Evolutionary conservation across 2,888 invertebrate species (phyloP).

Genomic region (Phrixothrix hirtus): DNA sequence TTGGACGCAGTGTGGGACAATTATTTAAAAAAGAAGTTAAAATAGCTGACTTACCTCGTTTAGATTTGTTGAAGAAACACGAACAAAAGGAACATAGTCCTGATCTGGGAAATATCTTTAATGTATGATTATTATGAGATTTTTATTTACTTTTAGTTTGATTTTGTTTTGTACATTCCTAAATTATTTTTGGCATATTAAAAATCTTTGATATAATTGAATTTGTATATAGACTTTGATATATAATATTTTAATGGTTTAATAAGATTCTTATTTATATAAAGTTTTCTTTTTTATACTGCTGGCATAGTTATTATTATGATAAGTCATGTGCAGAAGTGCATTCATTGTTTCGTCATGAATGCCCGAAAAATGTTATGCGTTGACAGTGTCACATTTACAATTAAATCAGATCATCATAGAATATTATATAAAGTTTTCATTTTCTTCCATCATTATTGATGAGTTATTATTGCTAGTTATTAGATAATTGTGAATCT

Average conservation of each 20-base stretch:
- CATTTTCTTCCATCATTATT: neutral
- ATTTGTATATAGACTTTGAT: constrained; percentile 21
- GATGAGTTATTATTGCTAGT: neutral
- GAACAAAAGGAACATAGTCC: constrained; percentile 48
- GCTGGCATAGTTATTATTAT: no score
- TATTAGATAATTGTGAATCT: neutral
- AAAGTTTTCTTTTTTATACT: neutral
- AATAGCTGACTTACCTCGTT: constrained; percentile 81
- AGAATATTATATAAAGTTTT: no score
- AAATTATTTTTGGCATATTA: constrained; percentile 22
- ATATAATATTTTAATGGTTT: constrained; percentile 12
- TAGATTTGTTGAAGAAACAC: constrained; percentile 58
- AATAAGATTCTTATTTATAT: constrained; percentile 11
- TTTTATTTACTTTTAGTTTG: neutral
- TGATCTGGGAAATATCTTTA: constrained; percentile 51
- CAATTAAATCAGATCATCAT: no score
- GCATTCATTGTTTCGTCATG: no score
- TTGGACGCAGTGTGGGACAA: constrained; percentile 84
- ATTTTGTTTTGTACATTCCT: constrained; percentile 26
- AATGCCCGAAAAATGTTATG: no score
- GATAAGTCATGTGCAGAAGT: no score
- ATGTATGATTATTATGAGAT: constrained; percentile 31
- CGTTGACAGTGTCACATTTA: no score
- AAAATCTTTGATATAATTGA: neutral
- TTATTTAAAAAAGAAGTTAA: constrained; percentile 85